phyloP scores from a whole-genome alignment of 2,797 vertebrate species.

The Microhierax caerulescens region DNA sequence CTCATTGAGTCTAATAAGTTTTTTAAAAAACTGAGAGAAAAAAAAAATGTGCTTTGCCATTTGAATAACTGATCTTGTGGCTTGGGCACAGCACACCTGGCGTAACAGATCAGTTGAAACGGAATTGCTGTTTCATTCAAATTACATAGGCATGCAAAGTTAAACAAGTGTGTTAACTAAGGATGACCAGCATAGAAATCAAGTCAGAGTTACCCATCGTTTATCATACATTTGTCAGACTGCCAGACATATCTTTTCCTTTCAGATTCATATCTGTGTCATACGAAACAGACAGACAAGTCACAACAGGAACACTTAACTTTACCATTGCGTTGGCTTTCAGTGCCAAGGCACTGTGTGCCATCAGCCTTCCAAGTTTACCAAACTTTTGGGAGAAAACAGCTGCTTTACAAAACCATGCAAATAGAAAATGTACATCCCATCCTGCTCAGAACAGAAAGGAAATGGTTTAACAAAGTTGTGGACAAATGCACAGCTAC shows the following conservation, averaged over 20 bases:
- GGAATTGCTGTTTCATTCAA: neutral
- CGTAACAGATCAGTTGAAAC: neutral
- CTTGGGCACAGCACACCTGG: neutral
- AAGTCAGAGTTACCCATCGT: neutral
- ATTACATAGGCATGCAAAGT: neutral
- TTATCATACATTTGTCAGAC: constrained; percentile 1
- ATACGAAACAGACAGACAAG: neutral
- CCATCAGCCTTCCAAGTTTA: neutral
- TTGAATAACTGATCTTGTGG: neutral
- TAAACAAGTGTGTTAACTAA: neutral
- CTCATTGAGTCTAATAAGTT: neutral
- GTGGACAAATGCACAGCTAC: neutral
- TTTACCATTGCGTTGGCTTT: neutral
- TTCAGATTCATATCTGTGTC: neutral
- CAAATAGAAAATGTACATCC: neutral
- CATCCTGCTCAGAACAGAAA: neutral
- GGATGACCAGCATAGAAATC: constrained; percentile 11
- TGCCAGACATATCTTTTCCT: neutral
- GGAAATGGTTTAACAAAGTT: neutral
- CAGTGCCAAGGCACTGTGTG: neutral
- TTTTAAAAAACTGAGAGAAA: neutral
- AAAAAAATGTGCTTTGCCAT: neutral
- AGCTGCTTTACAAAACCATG: neutral
- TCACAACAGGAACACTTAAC: neutral
- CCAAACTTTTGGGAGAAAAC: neutral